Conservation (phyloP, 2,113 vertebrate species). For the Oreochromis spilurus region DNA sequence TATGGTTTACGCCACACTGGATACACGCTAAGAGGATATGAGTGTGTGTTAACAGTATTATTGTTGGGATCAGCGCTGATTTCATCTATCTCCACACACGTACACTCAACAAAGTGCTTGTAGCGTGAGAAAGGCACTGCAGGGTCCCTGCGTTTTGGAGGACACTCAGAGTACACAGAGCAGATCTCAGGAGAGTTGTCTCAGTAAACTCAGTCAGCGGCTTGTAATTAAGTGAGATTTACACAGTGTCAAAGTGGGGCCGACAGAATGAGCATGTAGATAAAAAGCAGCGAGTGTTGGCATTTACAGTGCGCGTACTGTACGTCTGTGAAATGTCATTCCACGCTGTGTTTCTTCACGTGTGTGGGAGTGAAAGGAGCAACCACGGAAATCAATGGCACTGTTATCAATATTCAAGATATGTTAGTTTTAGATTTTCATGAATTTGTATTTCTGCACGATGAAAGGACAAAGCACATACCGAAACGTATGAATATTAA, state of each 20-base stretch:
- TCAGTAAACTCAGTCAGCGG: slow-evolving; percentile 48
- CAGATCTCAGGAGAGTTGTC: slow-evolving; percentile 34
- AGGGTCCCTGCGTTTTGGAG: slow-evolving; percentile 36
- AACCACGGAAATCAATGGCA: not conserved
- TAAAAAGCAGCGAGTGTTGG: not conserved
- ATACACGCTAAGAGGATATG: slow-evolving; percentile 2
- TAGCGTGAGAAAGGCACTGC: slow-evolving; percentile 70
- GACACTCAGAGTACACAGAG: slow-evolving; percentile 45
- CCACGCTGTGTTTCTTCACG: not conserved
- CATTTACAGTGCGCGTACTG: not conserved
- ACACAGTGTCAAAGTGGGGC: slow-evolving; percentile 42
- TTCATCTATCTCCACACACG: not conserved
- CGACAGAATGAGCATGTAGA: not conserved
- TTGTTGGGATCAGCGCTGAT: slow-evolving; percentile 9
- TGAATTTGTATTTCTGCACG: not conserved
- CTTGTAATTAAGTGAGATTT: slow-evolving; percentile 59
- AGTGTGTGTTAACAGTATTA: slow-evolving; percentile 1
- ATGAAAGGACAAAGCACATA: not conserved
- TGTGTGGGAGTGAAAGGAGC: not conserved
- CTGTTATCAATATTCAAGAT: not conserved
- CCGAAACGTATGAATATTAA: not conserved
- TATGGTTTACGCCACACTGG: not conserved
- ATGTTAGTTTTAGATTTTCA: not conserved
- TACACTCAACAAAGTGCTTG: slow-evolving; percentile 16
- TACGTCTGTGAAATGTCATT: not conserved